Percentiles rank a stretch among this genome's conserved stretches.
Conservation (phyloP, 2,113 vertebrate species). For the Excalfactoria chinensis region DNA sequence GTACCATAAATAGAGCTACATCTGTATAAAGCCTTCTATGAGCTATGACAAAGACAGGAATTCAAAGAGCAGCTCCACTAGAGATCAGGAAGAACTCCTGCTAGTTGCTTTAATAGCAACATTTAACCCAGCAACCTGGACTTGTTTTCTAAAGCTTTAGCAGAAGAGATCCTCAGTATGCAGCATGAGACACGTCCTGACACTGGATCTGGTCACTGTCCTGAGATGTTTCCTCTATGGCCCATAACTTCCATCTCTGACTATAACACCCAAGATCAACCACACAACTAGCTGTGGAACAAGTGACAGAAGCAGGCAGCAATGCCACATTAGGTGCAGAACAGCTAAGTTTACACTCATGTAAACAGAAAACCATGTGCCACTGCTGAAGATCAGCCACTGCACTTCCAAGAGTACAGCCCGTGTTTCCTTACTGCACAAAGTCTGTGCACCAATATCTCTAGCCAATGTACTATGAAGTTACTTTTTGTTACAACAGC, state of each 20-base stretch:
- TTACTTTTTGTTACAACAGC: not conserved
- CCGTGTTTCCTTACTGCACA: not conserved
- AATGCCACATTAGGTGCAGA: rapidly evolving
- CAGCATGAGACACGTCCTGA: not conserved
- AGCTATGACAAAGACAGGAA: not conserved
- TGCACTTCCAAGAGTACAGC: not conserved
- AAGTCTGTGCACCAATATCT: not conserved
- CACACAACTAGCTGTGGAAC: not conserved
- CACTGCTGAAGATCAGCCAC: not conserved
- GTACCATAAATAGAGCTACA: not conserved
- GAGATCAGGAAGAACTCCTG: not conserved
- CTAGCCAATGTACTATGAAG: not conserved
- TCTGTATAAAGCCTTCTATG: not conserved
- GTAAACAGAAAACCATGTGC: not conserved
- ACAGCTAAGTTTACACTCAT: not conserved
- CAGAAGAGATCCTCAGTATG: not conserved
- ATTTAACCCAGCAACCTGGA: not conserved
- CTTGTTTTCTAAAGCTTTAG: not conserved
- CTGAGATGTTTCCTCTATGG: not conserved
- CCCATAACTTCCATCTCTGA: not conserved
- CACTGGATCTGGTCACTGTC: rapidly evolving
- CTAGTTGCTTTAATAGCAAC: not conserved
- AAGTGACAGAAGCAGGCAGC: not conserved
- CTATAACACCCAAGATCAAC: not conserved
- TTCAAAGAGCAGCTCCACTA: not conserved